These are phyloP conservation scores for Takifugu ocellatus DNA, from an alignment of 2,797 vertebrate species.

Conservation along the genomic window DNA sequence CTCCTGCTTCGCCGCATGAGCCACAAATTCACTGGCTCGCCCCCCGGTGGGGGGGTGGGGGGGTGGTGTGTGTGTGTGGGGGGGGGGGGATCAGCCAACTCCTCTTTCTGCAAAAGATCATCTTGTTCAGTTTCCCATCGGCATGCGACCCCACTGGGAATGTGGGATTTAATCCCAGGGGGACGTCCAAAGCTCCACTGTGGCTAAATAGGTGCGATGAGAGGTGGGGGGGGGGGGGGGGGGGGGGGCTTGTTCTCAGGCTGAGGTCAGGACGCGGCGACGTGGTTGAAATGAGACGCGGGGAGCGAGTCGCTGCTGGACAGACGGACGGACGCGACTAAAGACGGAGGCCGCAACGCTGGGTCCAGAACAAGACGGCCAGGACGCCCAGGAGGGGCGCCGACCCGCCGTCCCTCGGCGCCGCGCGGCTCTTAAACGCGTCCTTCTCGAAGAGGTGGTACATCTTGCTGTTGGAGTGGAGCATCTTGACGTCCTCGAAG, in stretches of 20 bases:
- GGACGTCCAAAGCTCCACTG: constrained; percentile 61
- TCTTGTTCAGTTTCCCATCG: constrained; percentile 62
- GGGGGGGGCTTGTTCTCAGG: constrained; percentile 13
- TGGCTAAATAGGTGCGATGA: constrained; percentile 59
- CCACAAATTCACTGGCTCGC: constrained; percentile 62
- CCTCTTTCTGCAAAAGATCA: constrained; percentile 76
- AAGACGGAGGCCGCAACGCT: constrained; percentile 67
- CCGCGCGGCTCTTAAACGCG: constrained; percentile 59
- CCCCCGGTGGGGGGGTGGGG: constrained; percentile 56
- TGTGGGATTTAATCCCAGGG: constrained; percentile 70
- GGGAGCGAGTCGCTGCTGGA: constrained; percentile 27
- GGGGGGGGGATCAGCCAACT: constrained; percentile 67
- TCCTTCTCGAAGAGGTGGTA: constrained; percentile 89
- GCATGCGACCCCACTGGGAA: constrained; percentile 58
- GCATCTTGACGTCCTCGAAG: constrained; percentile 93
- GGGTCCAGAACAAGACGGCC: constrained; percentile 69
- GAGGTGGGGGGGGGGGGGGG: constrained; percentile 18
- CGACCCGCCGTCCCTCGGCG: constrained; percentile 26
- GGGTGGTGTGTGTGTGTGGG: constrained; percentile 58
- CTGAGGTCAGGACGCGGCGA: constrained; percentile 44
- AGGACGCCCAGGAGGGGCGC: constrained; percentile 62
- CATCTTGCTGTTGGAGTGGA: constrained; percentile 92
- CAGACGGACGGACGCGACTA: constrained; percentile 68
- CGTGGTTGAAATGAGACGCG: constrained; percentile 49
- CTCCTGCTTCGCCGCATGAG: constrained; percentile 61